Conservation (phyloP, 2,888 invertebrate genomes). For the Meteorus colon region DNA sequence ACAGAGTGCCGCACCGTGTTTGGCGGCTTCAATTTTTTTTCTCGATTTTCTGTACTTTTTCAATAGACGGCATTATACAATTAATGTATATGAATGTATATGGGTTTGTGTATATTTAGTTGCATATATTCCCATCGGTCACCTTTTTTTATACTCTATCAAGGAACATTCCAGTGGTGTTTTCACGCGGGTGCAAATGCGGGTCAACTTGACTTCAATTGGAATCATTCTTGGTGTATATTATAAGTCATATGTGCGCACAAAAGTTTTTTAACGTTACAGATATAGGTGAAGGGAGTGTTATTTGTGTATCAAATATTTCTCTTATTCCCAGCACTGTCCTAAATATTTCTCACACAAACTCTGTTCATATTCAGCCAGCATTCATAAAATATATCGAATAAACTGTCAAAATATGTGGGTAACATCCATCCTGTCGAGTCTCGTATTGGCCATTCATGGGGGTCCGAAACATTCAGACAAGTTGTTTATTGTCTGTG, state of each 20-base stretch:
- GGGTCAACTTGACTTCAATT: neutral
- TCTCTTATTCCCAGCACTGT: no score
- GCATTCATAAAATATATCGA: no score
- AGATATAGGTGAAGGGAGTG: no score
- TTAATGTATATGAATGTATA: neutral
- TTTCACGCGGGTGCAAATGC: conserved; percentile 4
- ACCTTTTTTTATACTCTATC: neutral
- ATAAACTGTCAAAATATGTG: no score
- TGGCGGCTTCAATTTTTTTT: conserved; percentile 1
- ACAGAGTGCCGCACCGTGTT: conserved; percentile 15
- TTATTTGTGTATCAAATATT: no score
- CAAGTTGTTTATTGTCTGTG: no score
- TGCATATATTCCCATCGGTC: neutral
- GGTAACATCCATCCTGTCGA: no score
- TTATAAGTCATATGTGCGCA: neutral
- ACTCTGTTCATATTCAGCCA: no score
- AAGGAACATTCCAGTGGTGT: neutral
- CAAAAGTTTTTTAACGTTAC: neutral
- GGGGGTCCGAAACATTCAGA: no score
- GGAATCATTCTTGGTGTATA: neutral
- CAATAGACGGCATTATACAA: neutral
- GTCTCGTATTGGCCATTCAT: no score
- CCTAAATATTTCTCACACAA: no score
- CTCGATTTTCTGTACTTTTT: neutral
- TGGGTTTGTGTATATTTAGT: neutral